Base-by-base conservation (phyloP, 2,113 vertebrate genomes). In the Nibea coibor region DNA sequence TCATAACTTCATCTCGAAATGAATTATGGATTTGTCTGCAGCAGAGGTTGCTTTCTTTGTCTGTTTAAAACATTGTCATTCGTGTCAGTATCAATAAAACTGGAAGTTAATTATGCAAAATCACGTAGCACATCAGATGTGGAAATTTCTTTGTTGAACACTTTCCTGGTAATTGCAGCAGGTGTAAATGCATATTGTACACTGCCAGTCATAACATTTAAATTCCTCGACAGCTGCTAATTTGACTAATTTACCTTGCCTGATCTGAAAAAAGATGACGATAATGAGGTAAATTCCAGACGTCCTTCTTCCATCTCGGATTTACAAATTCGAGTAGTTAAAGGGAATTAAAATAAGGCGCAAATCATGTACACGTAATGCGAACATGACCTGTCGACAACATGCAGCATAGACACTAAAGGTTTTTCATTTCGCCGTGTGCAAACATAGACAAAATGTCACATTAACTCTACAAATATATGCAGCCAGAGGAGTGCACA, bases 21-120 rank as follows among this genome's bases (percentile, higher is more conserved):
- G 5, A 88, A 92, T 91, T 78, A 87, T 83, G 72, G 77, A 85
- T 87, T 85, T 77, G 68, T 82, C 70, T 81, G 80, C 81, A 77
- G 78, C 42, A 56, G 54, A 66, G 61, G 43, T 70, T 53, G n/a
- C 39, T 58, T 75, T 80, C 62, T 56, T 65, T 56, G 24, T 59
- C 75, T 69, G 72, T 45, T 82, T 72, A 28, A 83, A 72, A 76
- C n/a, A 62, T 7, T 57, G 28, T 58, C 12, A 73, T 80, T 86
- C n/a, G 62, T 48, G 69, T 67, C 16, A 15, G 15, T 17, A 54
- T 77, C 22, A 58, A 43, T 50, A 24, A 80, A 80, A 61, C 31
- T 24, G 11, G 14, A 4, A 43, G 24, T 42, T 26, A 56, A 75
- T 62, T 1, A 45, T 24, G 16, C 4, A 12, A 54, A 75, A 72